Percentiles rank a stretch among this genome's conserved stretches.
These are phyloP conservation scores for Stegana nigrithorax DNA, from an alignment of 2,888 invertebrate genomes.

Conservation along the genomic window DNA sequence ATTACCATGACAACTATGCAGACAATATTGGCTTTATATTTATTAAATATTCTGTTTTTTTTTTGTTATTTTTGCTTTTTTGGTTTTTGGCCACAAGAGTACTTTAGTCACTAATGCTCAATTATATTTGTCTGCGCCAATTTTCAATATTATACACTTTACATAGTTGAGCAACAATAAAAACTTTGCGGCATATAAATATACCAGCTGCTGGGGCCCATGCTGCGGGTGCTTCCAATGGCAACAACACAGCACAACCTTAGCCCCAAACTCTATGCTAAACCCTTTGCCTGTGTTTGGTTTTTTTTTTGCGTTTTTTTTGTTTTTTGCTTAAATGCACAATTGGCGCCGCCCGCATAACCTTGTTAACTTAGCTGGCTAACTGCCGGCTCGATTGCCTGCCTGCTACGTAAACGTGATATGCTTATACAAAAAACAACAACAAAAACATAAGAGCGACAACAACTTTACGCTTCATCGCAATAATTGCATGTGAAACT, in stretches of 20 bases:
- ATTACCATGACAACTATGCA: no score
- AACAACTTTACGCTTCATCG: neutral
- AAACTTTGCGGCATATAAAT: no score
- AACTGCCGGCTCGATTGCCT: neutral
- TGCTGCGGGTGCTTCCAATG: no score
- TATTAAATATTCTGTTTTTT: neutral
- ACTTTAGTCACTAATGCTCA: no score
- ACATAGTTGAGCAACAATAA: no score
- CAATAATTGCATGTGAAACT: neutral
- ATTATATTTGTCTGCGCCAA: no score
- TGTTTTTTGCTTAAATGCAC: neutral
- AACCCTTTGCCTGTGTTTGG: neutral
- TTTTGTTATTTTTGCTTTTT: neutral
- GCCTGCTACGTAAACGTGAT: neutral
- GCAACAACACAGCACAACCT: neutral
- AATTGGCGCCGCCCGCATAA: constrained; percentile 14
- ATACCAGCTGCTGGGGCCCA: no score
- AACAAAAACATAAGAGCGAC: constrained; percentile 3
- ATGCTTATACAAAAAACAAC: constrained; percentile 3
- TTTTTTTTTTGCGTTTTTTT: neutral
- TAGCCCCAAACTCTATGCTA: neutral
- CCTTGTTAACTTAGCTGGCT: neutral
- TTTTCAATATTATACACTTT: no score
- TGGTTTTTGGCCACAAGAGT: no score
- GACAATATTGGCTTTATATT: no score